A percentile compares a stretch with the other conserved stretches of the same genome.
phyloP scores from a whole-genome alignment of 1,140 invertebrate genomes.

The Megathymus violae region DNA sequence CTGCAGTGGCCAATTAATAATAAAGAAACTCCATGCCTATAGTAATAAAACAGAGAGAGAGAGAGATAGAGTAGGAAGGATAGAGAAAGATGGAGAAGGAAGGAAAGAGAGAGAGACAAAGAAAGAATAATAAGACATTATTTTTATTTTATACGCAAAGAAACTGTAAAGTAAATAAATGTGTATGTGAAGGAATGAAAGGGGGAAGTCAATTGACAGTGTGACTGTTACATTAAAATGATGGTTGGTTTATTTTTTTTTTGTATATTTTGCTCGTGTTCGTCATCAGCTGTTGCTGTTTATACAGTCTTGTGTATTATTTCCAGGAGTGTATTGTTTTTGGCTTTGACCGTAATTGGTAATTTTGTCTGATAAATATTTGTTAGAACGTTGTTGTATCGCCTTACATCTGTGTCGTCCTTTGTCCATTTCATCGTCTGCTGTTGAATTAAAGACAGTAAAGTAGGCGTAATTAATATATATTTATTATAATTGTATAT shows the following conservation, averaged over 20 bases:
- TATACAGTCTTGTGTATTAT: constrained; percentile 3
- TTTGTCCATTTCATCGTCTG: constrained; percentile 4
- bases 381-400: constrained; percentile 2
- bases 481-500: neutral
- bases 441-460: neutral
- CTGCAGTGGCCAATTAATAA: too few relatives aligned
- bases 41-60: too few relatives aligned
- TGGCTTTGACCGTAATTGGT: neutral
- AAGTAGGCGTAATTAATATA: neutral
- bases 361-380: neutral
- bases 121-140: too few relatives aligned
- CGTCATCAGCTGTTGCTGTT: constrained; percentile 1
- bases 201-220: too few relatives aligned
- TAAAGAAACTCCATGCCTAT: too few relatives aligned
- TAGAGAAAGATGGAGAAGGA: too few relatives aligned
- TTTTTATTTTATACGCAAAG: too few relatives aligned
- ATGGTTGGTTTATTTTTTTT: neutral
- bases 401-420: constrained; percentile 2
- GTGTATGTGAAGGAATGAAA: too few relatives aligned
- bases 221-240: too few relatives aligned
- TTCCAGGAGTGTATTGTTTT: neutral
- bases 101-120: too few relatives aligned
- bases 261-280: neutral
- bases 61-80: too few relatives aligned
- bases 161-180: too few relatives aligned